phyloP scores from a whole-genome alignment of 1,140 invertebrate genomes.

The Drosophila paulistorum region DNA sequence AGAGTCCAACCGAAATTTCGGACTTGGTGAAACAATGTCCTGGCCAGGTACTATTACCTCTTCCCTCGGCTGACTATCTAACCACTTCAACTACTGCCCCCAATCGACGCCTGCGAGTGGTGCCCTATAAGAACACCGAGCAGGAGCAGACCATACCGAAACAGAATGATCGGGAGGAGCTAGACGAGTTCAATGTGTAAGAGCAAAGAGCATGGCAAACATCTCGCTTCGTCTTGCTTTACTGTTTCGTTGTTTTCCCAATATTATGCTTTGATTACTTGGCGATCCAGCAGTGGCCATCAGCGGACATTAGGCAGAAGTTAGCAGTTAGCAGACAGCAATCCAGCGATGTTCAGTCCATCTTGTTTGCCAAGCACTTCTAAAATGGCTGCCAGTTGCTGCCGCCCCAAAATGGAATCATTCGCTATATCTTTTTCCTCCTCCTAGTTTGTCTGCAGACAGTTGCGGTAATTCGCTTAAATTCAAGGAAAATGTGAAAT shows the following conservation, averaged over 20 bases:
- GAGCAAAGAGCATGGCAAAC: constrained; percentile 12
- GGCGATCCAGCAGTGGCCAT: constrained; percentile 1
- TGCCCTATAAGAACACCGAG: not conserved
- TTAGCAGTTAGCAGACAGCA: not conserved
- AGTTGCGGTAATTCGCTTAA: not conserved
- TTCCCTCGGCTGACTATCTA: not conserved
- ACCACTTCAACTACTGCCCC: not conserved
- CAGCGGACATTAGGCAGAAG: not conserved
- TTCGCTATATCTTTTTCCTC: not conserved
- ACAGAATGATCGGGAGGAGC: not conserved
- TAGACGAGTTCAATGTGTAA: constrained; percentile 17
- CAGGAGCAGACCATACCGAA: not conserved
- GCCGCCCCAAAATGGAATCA: not conserved
- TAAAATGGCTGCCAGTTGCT: constrained; percentile 1
- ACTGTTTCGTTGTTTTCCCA: too few species aligned
- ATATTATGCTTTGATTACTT: constrained; percentile 16
- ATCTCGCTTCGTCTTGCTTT: not conserved
- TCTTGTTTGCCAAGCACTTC: constrained; percentile 11
- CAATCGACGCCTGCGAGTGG: constrained; percentile 2
- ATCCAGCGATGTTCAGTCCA: not conserved
- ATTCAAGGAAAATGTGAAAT: not conserved
- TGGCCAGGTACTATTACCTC: not conserved
- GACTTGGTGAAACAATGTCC: not conserved
- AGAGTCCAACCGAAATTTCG: not conserved
- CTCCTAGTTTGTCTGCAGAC: not conserved